Conservation (phyloP, 2,888 invertebrate species). For the Chirona hameri region DNA sequence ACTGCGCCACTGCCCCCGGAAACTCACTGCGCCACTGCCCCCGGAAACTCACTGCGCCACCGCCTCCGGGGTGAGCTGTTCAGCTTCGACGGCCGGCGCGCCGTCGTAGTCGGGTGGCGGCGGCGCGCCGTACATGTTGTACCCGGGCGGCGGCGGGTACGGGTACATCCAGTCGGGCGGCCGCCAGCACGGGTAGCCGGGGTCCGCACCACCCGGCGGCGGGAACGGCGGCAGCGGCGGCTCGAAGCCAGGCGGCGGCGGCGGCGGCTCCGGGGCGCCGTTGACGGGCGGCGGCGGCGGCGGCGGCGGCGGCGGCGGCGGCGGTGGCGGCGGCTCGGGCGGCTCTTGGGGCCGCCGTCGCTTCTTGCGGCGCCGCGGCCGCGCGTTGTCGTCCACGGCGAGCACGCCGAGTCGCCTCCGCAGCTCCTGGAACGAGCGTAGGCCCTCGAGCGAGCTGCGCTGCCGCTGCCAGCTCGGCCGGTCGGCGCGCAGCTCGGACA, state of each 20-base stretch:
- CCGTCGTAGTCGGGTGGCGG: not conserved
- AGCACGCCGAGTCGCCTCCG: not conserved
- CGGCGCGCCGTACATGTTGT: slow-evolving; percentile 2
- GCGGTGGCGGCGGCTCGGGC: slow-evolving; percentile 1
- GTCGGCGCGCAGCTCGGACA: slow-evolving; percentile 53
- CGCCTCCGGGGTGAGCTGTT: not conserved
- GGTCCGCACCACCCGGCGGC: not conserved
- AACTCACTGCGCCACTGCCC: not conserved
- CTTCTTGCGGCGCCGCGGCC: not conserved
- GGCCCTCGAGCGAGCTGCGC: slow-evolving; percentile 12
- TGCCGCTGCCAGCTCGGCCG: slow-evolving; percentile 1
- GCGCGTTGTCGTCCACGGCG: not conserved
- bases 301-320: slow-evolving; percentile 33
- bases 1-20: too few species aligned
- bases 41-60: not conserved
- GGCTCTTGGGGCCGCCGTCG: not conserved
- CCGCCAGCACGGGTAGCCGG: not conserved
- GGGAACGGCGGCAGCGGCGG: slow-evolving; percentile 1
- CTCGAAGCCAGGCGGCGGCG: slow-evolving; percentile 30
- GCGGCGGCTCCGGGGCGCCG: slow-evolving; percentile 33
- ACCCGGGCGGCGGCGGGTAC: not conserved
- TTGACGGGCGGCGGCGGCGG: slow-evolving; percentile 33
- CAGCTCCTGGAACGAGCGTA: slow-evolving; percentile 22
- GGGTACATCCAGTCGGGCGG: not conserved
- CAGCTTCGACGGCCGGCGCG: not conserved